Conservation (phyloP, 2,797 vertebrate genomes). For the Diplodus sargus region DNA sequence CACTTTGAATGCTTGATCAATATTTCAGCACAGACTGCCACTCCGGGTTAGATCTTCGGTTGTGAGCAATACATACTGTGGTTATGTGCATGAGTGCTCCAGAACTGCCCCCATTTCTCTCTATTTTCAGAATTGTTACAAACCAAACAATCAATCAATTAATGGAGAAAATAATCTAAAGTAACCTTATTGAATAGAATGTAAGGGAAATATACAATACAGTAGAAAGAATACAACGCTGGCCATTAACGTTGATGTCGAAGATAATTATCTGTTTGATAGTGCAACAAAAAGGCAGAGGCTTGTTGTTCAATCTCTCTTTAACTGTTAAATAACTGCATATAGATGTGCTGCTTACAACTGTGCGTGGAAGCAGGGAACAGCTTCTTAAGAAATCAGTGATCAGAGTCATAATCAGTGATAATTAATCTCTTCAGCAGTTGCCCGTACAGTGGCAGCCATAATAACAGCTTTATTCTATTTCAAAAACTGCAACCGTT, state of each 20-base stretch:
- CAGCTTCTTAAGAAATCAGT: not conserved
- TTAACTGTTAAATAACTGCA: not conserved
- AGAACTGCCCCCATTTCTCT: not conserved
- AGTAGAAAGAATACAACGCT: no score
- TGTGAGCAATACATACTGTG: conserved; percentile 27
- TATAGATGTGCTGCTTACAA: not conserved
- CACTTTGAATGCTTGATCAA: conserved; percentile 50
- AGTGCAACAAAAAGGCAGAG: not conserved
- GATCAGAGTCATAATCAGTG: no score
- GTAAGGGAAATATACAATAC: no score
- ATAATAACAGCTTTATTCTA: no score
- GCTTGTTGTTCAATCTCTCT: no score
- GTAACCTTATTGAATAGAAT: no score
- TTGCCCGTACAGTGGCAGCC: not conserved
- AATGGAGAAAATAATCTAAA: no score
- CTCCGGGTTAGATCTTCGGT: conserved; percentile 36
- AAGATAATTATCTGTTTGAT: not conserved
- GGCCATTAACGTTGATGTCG: not conserved
- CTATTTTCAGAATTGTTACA: no score
- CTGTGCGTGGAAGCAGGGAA: not conserved
- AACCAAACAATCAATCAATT: no score
- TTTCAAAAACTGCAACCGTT: not conserved
- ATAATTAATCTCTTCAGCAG: not conserved
- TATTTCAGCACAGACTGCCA: conserved; percentile 50
- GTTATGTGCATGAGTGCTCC: conserved; percentile 31